A percentile compares a stretch with the other conserved stretches of the same genome.
These are phyloP conservation scores for Bombyx mandarina DNA, from an alignment of 1,140 invertebrate species.

Conservation along the genomic window DNA sequence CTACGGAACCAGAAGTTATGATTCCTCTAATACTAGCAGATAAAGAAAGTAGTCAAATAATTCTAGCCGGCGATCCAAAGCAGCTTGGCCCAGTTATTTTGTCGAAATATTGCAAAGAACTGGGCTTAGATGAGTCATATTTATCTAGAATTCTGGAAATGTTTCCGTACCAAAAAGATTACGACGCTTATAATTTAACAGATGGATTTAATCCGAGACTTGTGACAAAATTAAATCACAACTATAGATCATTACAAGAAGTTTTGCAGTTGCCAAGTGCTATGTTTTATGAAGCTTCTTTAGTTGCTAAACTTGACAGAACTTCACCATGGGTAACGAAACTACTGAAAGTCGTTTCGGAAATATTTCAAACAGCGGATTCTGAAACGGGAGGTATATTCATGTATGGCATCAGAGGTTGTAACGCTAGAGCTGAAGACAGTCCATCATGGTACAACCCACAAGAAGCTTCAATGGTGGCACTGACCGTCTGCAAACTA, in stretches of 20 bases:
- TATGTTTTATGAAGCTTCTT: constrained; percentile 86
- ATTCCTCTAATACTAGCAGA: constrained; percentile 76
- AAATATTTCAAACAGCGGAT: constrained; percentile 43
- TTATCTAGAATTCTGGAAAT: constrained; percentile 78
- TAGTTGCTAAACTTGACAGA: constrained; percentile 72
- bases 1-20: constrained; percentile 90
- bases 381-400: constrained; percentile 77
- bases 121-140: constrained; percentile 80
- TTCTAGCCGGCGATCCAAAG: constrained; percentile 92
- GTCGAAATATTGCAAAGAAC: constrained; percentile 74
- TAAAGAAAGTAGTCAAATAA: constrained; percentile 75
- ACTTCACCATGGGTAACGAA: constrained; percentile 42
- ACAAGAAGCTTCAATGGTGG: constrained; percentile 83
- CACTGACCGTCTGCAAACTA: constrained; percentile 72
- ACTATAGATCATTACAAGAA: constrained; percentile 85
- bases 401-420: constrained; percentile 87
- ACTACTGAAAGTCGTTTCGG: constrained; percentile 44
- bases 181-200: constrained; percentile 32
- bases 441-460: constrained; percentile 94
- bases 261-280: constrained; percentile 83
- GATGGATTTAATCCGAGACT: constrained; percentile 77
- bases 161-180: constrained; percentile 78
- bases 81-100: constrained; percentile 90
- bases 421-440: constrained; percentile 79
- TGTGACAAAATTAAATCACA: constrained; percentile 80